phyloP scores from a whole-genome alignment of 2,113 vertebrate species.

The Alexandromys fortis region DNA sequence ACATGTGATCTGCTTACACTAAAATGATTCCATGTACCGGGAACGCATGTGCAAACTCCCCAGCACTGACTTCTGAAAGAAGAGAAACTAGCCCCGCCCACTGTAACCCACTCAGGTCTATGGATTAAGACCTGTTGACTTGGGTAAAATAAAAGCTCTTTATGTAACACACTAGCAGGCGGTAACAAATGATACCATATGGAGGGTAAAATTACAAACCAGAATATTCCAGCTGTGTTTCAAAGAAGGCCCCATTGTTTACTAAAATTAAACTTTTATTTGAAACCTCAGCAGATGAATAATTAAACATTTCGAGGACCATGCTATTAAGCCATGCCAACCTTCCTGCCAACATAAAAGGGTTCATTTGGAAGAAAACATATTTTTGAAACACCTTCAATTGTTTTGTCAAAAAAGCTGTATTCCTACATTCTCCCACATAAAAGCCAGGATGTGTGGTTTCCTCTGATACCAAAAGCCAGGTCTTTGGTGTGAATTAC shows the following conservation, averaged over 20 bases:
- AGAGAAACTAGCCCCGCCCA: not conserved
- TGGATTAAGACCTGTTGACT: not conserved
- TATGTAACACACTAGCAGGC: not conserved
- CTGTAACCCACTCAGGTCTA: not conserved
- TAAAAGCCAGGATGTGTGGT: not conserved
- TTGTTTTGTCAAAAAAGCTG: conserved; percentile 35
- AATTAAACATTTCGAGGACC: conserved; percentile 21
- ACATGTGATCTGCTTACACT: not conserved
- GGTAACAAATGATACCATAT: conserved; percentile 33
- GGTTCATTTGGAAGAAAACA: not conserved
- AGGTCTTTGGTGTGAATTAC: not conserved
- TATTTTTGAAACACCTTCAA: not conserved
- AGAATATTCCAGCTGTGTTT: conserved; percentile 17
- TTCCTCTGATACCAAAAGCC: not conserved
- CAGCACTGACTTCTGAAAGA: not conserved
- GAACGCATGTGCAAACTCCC: not conserved
- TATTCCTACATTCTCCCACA: conserved; percentile 17
- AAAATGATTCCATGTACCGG: not conserved
- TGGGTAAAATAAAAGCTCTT: conserved; percentile 55
- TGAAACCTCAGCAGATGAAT: conserved; percentile 32
- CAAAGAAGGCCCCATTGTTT: conserved; percentile 51
- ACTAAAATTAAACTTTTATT: conserved; percentile 57
- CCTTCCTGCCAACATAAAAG: not conserved
- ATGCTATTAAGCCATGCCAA: conserved; percentile 37
- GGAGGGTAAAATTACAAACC: conserved; percentile 13